These are phyloP conservation scores for Riptortus pedestris DNA, from an alignment of 1,140 invertebrate genomes.

Conservation along the genomic window DNA sequence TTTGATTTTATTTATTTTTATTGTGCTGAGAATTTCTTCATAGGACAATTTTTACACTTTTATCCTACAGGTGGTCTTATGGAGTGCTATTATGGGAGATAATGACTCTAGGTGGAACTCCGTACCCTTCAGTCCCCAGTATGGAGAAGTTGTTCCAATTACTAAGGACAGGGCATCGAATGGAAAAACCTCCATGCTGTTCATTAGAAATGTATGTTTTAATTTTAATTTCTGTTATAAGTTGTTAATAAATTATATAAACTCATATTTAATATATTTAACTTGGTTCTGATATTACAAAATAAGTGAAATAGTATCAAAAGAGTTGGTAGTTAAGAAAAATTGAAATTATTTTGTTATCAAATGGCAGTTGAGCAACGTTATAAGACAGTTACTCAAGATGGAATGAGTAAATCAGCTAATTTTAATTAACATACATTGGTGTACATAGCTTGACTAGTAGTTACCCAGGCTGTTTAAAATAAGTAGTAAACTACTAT, in stretches of 20 bases:
- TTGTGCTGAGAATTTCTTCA: too few relatives aligned
- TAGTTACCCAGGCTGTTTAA: too few relatives aligned
- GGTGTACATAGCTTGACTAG: too few relatives aligned
- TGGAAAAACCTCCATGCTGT: conserved; percentile 88
- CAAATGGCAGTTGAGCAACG: too few relatives aligned
- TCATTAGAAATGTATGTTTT: conserved; percentile 79
- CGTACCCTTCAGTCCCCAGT: conserved; percentile 74
- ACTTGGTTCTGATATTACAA: background rate
- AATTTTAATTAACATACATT: too few relatives aligned
- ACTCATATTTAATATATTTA: background rate
- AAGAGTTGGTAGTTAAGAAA: too few relatives aligned
- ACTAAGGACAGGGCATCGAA: conserved; percentile 76
- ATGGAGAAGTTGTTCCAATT: conserved; percentile 75
- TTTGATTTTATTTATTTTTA: too few relatives aligned
- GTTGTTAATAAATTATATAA: background rate
- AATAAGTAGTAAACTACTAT: too few relatives aligned
- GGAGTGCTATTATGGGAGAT: conserved; percentile 91
- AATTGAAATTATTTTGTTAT: too few relatives aligned
- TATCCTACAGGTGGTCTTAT: conserved; percentile 68
- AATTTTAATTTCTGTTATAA: background rate
- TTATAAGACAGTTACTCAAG: too few relatives aligned
- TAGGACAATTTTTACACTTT: background rate
- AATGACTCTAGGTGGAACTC: conserved; percentile 83
- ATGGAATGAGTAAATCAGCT: too few relatives aligned
- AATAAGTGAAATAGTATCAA: background rate